A percentile compares a stretch with the other conserved stretches of the same genome.
These are phyloP conservation scores for Gastracanthus pulcherrimus DNA, from an alignment of 2,888 invertebrate species.

Conservation along the genomic window DNA sequence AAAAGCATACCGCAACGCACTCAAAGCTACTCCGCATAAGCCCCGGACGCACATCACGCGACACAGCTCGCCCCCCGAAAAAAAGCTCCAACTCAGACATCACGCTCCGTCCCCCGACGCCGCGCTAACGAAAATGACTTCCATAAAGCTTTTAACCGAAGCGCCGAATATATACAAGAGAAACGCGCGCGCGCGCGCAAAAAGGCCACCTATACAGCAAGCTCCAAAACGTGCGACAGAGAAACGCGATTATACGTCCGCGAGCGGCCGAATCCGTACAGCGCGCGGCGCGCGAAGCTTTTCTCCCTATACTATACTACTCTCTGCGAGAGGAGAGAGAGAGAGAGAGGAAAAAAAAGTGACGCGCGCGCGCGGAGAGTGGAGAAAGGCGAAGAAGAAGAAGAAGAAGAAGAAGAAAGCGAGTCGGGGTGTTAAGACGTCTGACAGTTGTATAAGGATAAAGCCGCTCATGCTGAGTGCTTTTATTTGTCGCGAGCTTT, in stretches of 20 bases:
- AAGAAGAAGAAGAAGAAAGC: conserved; percentile 54
- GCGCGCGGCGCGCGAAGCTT: not conserved
- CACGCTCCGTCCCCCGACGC: not conserved
- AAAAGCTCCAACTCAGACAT: not conserved
- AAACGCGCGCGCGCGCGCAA: not conserved
- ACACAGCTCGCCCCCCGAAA: not conserved
- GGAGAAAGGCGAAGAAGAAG: conserved; percentile 61
- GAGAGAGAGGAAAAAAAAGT: not conserved
- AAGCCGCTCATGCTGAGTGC: conserved; percentile 75
- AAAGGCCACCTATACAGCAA: conserved; percentile 2
- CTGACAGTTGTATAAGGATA: conserved; percentile 75
- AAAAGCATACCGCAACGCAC: too few relatives aligned
- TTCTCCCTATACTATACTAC: not conserved
- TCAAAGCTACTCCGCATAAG: too few relatives aligned
- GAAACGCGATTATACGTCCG: conserved; percentile 28
- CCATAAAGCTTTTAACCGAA: conserved; percentile 70
- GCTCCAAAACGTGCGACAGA: not conserved
- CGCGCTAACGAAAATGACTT: conserved; percentile 68
- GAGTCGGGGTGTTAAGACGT: conserved; percentile 69
- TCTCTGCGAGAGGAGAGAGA: too few relatives aligned
- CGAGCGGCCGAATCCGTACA: too few relatives aligned
- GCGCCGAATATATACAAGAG: not conserved
- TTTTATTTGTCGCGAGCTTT: conserved; percentile 73
- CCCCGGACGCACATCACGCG: too few relatives aligned
- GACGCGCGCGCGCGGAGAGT: conserved; percentile 27